A percentile compares a stretch with the other conserved stretches of the same genome.
phyloP scores from a whole-genome alignment of 2,888 invertebrate species.

The Drosophila paranaensis region DNA sequence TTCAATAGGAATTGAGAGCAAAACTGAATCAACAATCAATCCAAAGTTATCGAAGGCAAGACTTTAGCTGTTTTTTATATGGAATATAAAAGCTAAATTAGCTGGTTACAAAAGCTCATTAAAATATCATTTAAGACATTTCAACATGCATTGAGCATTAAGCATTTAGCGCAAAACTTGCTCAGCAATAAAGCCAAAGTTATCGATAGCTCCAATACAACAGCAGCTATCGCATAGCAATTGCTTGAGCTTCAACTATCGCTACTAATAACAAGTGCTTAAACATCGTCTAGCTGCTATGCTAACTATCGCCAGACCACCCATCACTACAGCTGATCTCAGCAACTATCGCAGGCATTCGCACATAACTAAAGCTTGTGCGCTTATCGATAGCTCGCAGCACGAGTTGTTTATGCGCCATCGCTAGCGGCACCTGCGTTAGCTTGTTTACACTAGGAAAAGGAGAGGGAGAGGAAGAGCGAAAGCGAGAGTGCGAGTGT shows the following conservation, averaged over 20 bases:
- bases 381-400: neutral
- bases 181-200: neutral
- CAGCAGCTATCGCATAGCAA: neutral
- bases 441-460: neutral
- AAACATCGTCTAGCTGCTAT: neutral
- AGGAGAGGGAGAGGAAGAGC: neutral
- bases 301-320: neutral
- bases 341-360: constrained; percentile 1
- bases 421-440: constrained; percentile 53
- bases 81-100: too few species aligned
- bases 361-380: neutral
- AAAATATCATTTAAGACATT: too few species aligned
- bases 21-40: too few species aligned
- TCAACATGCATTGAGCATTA: neutral
- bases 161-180: too few species aligned
- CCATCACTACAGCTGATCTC: neutral
- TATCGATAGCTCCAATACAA: neutral
- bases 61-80: too few species aligned
- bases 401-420: constrained; percentile 8
- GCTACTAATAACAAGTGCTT: neutral
- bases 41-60: too few species aligned
- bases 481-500: neutral
- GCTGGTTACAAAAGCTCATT: too few species aligned
- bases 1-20: too few species aligned
- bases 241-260: neutral